phyloP scores from a whole-genome alignment of 64 coral and sea anemone genomes.

The Porites australiensis region DNA sequence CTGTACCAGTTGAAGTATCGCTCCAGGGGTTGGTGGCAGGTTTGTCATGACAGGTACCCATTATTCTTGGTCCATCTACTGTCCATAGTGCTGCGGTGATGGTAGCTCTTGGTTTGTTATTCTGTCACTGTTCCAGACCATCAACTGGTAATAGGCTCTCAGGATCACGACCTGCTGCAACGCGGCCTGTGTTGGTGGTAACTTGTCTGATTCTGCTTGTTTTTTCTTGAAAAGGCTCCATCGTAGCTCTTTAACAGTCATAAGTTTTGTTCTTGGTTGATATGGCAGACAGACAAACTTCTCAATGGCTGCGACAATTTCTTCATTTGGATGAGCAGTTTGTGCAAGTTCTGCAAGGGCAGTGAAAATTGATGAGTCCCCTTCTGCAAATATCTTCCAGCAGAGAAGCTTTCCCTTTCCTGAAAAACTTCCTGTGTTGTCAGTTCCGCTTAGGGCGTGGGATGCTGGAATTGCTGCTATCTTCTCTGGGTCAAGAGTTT shows the following conservation, averaged over 20 bases:
- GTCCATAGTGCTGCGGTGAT: constrained; percentile 22
- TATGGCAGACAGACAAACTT: constrained; percentile 48
- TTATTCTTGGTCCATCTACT: constrained; percentile 17
- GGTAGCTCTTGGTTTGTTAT: neutral
- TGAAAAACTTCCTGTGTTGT: constrained; percentile 63
- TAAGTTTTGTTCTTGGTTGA: constrained; percentile 20
- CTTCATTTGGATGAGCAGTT: neutral
- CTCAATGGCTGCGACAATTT: constrained; percentile 1
- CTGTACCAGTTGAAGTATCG: too few relatives aligned
- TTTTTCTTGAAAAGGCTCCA: neutral
- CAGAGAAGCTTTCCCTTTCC: constrained; percentile 16
- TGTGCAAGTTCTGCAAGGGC: constrained; percentile 42
- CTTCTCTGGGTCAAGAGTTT: constrained; percentile 2
- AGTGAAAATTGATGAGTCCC: constrained; percentile 17
- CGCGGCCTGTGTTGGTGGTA: neutral
- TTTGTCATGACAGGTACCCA: constrained; percentile 21
- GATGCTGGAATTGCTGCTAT: constrained; percentile 41
- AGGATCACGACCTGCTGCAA: neutral
- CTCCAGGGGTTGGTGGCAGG: too few relatives aligned
- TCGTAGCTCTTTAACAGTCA: neutral
- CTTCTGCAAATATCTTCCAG: constrained; percentile 55
- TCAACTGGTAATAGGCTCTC: neutral
- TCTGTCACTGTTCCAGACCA: neutral
- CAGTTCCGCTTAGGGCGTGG: constrained; percentile 53
- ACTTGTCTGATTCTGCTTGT: neutral